Conservation (phyloP, 2,113 vertebrate species). For the Clarias magur region DNA sequence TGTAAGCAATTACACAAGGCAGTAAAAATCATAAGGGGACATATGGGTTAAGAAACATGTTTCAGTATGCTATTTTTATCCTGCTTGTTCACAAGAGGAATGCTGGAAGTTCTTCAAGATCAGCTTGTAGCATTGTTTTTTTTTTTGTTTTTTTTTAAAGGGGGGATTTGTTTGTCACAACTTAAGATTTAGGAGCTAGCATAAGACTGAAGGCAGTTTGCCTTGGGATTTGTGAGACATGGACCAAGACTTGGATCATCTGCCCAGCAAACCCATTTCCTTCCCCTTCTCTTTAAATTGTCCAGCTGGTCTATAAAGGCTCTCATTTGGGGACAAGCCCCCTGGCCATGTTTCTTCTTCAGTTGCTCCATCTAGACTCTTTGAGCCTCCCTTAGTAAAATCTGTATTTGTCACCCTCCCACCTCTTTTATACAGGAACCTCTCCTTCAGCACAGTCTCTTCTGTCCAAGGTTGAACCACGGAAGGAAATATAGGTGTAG, state of each 20-base stretch:
- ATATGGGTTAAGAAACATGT: constrained; percentile 33
- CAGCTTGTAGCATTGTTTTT: constrained; percentile 4
- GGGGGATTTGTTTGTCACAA: background rate
- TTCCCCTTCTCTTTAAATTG: constrained; percentile 55
- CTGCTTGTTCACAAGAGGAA: constrained; percentile 30
- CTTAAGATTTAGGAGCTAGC: constrained; percentile 26
- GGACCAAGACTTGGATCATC: constrained; percentile 40
- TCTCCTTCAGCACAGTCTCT: constrained; percentile 26
- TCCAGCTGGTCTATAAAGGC: constrained; percentile 49
- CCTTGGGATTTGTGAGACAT: background rate
- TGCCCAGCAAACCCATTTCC: constrained; percentile 53
- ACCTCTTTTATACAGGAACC: constrained; percentile 29
- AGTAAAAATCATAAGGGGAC: constrained; percentile 38
- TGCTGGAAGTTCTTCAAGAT: constrained; percentile 27
- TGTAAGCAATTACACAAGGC: constrained; percentile 51
- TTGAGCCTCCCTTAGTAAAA: constrained; percentile 36
- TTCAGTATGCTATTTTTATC: constrained; percentile 39
- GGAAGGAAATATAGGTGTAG: constrained; percentile 19
- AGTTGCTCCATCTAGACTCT: constrained; percentile 44
- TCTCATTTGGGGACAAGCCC: constrained; percentile 41
- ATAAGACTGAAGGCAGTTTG: background rate
- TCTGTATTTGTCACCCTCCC: constrained; percentile 16
- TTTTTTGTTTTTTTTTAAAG: too few species aligned
- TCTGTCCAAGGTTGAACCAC: constrained; percentile 29
- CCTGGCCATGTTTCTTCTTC: constrained; percentile 50